Evolutionary conservation across 2,888 invertebrate species (phyloP).

Genomic region (Steromphala cineraria): DNA sequence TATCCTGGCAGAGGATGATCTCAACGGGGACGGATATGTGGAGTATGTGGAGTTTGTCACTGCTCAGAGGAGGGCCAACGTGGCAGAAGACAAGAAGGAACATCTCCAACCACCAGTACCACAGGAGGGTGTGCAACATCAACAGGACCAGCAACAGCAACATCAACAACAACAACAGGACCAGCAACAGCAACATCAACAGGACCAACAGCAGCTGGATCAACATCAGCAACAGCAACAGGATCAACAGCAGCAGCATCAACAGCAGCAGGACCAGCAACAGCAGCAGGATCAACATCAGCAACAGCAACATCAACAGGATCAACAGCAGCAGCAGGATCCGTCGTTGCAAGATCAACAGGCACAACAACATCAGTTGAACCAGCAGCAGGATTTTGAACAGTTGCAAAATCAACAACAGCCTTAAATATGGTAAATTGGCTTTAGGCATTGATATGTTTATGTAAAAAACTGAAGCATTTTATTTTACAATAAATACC

Average conservation of each 20-base stretch:
- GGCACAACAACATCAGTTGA: too few species aligned
- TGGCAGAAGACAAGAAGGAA: conserved; percentile 1
- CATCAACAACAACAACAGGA: not conserved
- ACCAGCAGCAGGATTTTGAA: not conserved
- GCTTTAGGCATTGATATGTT: too few species aligned
- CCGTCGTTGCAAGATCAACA: too few species aligned
- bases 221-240: not conserved
- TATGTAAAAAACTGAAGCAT: too few species aligned
- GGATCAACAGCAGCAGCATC: not conserved
- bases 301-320: not conserved
- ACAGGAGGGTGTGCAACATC: not conserved
- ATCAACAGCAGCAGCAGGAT: not conserved
- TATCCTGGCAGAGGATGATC: conserved; percentile 63
- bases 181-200: not conserved
- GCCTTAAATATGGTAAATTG: not conserved
- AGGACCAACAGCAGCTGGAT: not conserved
- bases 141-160: not conserved
- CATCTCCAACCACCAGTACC: not conserved
- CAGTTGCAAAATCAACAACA: not conserved
- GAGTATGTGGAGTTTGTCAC: conserved; percentile 66
- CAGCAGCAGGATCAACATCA: not conserved
- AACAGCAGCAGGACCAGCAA: not conserved
- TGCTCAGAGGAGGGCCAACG: conserved; percentile 55
- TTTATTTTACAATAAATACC: too few species aligned
- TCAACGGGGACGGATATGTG: conserved; percentile 65